phyloP scores from a whole-genome alignment of 1,140 invertebrate species.

The Calliphora vicina region DNA sequence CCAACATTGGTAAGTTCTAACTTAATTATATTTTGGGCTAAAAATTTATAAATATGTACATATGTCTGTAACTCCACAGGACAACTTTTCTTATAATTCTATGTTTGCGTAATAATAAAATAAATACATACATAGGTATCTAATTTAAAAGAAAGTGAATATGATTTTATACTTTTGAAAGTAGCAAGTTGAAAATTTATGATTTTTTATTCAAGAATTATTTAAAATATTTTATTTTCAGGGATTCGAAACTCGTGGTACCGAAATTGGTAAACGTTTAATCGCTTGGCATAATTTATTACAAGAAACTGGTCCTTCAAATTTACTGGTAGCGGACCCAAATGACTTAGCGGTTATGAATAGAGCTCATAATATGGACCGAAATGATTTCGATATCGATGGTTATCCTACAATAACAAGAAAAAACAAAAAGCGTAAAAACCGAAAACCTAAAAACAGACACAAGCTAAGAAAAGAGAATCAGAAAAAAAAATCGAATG shows the following conservation, averaged over 20 bases:
- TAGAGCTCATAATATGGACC: conserved; percentile 24
- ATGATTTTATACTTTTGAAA: no score
- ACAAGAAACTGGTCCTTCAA: conserved; percentile 75
- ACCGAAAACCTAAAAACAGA: conserved; percentile 59
- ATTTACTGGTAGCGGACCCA: conserved; percentile 77
- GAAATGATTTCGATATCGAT: conserved; percentile 7
- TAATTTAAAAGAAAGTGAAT: no score
- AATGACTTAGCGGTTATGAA: conserved; percentile 65
- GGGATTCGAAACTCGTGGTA: conserved; percentile 91
- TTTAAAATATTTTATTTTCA: conserved; percentile 39
- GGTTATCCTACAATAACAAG: conserved; percentile 23
- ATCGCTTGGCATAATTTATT: conserved; percentile 86
- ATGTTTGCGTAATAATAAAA: no score
- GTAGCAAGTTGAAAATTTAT: no score
- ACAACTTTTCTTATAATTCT: no score
- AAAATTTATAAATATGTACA: no score
- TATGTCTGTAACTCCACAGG: no score
- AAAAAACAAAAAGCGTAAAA: conserved; percentile 57
- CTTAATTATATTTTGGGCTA: no score
- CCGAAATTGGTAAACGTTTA: conserved; percentile 76
- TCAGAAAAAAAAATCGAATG: conserved; percentile 62
- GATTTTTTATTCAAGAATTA: no score
- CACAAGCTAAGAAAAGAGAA: conserved; percentile 60
- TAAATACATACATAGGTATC: no score
- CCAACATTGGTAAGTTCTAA: conserved; percentile 74